phyloP scores from a whole-genome alignment of 2,797 vertebrate species.

The Adrianichthys oophorus region DNA sequence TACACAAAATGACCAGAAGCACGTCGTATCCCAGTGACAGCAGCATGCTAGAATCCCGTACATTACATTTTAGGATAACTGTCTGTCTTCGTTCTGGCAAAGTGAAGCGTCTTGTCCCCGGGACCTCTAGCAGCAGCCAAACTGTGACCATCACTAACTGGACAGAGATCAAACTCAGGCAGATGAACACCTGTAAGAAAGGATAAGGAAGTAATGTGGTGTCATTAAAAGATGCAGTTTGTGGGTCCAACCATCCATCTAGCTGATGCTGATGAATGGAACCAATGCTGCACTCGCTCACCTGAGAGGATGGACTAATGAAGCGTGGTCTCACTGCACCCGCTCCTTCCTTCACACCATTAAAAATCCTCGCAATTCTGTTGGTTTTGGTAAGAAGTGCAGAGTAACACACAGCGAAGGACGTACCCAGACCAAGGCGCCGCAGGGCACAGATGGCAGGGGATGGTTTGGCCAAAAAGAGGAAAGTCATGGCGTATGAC shows the following conservation, averaged over 20 bases:
- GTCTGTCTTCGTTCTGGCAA: slow-evolving; percentile 93
- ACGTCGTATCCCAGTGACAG: slow-evolving; percentile 95
- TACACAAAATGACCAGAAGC: slow-evolving; percentile 96
- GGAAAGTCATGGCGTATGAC: slow-evolving; percentile 98
- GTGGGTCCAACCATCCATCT: slow-evolving; percentile 30
- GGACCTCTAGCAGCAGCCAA: slow-evolving; percentile 94
- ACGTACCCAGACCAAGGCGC: slow-evolving; percentile 91
- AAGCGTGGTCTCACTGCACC: slow-evolving; percentile 91
- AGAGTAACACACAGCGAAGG: slow-evolving; percentile 96
- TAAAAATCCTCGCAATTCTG: slow-evolving; percentile 96
- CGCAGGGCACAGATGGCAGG: slow-evolving; percentile 92
- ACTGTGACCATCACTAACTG: slow-evolving; percentile 93
- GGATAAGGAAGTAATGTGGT: slow-evolving; percentile 2
- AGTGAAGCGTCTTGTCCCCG: slow-evolving; percentile 91
- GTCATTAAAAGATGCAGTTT: slow-evolving; percentile 19
- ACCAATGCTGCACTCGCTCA: slow-evolving; percentile 36
- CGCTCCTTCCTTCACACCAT: slow-evolving; percentile 89
- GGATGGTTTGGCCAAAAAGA: slow-evolving; percentile 97
- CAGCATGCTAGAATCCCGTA: slow-evolving; percentile 97
- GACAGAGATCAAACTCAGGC: slow-evolving; percentile 93
- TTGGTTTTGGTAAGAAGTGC: slow-evolving; percentile 98
- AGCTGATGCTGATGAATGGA: slow-evolving; percentile 37
- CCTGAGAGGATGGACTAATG: slow-evolving; percentile 97
- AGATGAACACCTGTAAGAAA: slow-evolving; percentile 87
- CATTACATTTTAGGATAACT: slow-evolving; percentile 97